These are phyloP conservation scores for Sapajus apella DNA, from an alignment of 2,113 vertebrate genomes.

Conservation along the genomic window DNA sequence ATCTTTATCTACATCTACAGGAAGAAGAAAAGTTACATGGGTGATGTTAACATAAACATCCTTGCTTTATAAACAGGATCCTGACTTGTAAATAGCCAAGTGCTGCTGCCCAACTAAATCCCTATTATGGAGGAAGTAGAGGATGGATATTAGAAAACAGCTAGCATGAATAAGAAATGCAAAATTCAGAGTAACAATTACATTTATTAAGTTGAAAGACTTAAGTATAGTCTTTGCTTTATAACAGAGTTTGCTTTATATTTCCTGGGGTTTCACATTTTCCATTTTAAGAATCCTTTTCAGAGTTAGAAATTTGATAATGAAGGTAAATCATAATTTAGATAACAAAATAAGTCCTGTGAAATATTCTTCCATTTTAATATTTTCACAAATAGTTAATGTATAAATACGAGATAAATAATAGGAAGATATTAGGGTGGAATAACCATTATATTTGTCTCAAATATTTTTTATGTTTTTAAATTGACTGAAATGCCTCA, in stretches of 20 bases:
- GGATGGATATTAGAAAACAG: neutral
- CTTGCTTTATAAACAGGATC: neutral
- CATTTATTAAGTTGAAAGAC: neutral
- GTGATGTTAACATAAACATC: neutral
- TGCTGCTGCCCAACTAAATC: rapidly evolving
- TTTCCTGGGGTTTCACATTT: neutral
- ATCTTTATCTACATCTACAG: neutral
- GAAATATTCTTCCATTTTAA: neutral
- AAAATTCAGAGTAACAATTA: neutral
- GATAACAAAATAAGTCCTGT: neutral
- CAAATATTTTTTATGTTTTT: neutral
- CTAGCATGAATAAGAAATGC: neutral
- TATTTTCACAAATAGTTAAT: neutral
- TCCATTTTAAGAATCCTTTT: neutral
- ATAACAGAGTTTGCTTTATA: neutral
- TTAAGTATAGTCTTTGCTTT: no score
- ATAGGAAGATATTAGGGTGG: neutral
- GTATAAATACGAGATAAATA: neutral
- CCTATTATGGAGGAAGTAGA: neutral
- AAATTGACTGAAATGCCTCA: neutral
- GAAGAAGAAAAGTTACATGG: neutral
- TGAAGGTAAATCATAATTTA: neutral
- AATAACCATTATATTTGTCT: neutral
- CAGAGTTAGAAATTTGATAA: neutral
- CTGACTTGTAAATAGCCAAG: neutral